Percentiles rank a stretch among this genome's conserved stretches.
phyloP scores from a whole-genome alignment of 2,888 invertebrate genomes.

The Volucella inanis region DNA sequence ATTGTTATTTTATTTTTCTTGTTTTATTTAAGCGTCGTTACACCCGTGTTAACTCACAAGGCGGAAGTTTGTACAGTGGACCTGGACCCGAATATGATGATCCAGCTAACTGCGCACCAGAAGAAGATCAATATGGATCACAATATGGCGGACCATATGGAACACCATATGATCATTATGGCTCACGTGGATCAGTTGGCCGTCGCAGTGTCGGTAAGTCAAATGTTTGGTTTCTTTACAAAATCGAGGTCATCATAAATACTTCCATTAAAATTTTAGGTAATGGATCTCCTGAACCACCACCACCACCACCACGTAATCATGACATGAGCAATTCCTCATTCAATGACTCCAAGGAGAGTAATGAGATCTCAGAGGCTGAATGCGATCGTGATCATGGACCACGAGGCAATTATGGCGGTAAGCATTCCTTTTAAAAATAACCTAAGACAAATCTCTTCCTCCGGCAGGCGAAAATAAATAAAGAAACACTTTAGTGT shows the following conservation, averaged over 20 bases:
- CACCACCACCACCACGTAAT: constrained; percentile 91
- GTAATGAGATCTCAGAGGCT: constrained; percentile 96
- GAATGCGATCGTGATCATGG: constrained; percentile 94
- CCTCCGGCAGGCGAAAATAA: constrained; percentile 1
- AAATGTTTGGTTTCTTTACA: background rate
- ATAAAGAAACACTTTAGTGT: constrained; percentile 21
- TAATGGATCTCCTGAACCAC: constrained; percentile 87
- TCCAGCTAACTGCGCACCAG: constrained; percentile 95
- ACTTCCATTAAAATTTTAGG: constrained; percentile 81
- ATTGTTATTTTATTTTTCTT: background rate
- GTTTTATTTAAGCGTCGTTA: constrained; percentile 85
- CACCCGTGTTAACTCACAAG: constrained; percentile 87
- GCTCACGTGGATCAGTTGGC: constrained; percentile 92
- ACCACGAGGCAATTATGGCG: constrained; percentile 91
- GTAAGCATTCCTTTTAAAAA: constrained; percentile 84
- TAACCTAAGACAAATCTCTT: background rate
- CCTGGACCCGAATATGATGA: constrained; percentile 95
- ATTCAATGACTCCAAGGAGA: constrained; percentile 96
- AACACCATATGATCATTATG: constrained; percentile 95
- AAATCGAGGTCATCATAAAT: constrained; percentile 77
- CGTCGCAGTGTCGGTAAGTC: constrained; percentile 85
- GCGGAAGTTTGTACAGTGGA: constrained; percentile 86
- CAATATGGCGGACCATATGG: constrained; percentile 90
- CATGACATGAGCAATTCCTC: constrained; percentile 91
- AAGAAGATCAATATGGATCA: constrained; percentile 95